Evolutionary conservation across 2,113 vertebrate genomes (phyloP).

Genomic region (Porphyrio hochstetteri): DNA sequence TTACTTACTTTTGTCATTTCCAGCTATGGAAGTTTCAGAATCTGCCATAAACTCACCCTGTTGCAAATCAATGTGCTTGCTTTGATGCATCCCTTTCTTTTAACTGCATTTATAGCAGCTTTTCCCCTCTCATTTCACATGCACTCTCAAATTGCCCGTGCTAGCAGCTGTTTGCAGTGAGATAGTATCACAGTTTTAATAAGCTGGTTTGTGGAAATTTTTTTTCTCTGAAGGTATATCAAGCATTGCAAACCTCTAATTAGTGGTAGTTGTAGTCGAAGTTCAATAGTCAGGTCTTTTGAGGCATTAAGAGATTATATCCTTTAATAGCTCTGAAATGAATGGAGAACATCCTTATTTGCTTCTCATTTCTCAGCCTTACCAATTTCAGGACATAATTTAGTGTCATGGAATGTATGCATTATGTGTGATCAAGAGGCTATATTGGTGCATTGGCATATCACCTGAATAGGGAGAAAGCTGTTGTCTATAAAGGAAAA

Average conservation of each 20-base stretch:
- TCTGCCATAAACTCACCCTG: not conserved
- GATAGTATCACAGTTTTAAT: slow-evolving; percentile 1
- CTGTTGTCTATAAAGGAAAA: not conserved
- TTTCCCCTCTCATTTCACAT: not conserved
- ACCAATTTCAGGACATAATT: not conserved
- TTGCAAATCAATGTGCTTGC: not conserved
- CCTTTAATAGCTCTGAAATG: slow-evolving; percentile 30
- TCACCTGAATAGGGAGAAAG: not conserved
- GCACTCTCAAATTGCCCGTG: not conserved
- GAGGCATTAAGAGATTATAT: slow-evolving; percentile 23
- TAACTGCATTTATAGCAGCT: not conserved
- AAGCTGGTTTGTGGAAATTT: not conserved
- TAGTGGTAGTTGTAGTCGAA: not conserved
- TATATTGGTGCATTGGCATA: not conserved
- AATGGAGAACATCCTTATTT: slow-evolving; percentile 16
- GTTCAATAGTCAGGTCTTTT: slow-evolving; percentile 13
- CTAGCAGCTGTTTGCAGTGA: not conserved
- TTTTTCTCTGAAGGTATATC: not conserved
- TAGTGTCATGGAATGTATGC: not conserved
- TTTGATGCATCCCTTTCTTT: not conserved
- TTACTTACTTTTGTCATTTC: not conserved
- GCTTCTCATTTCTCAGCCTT: not conserved
- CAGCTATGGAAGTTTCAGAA: not conserved
- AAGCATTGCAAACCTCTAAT: slow-evolving; percentile 18
- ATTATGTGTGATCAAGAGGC: not conserved